Conservation (phyloP, 2,888 invertebrate genomes). For the Romanomermis culicivorax region DNA sequence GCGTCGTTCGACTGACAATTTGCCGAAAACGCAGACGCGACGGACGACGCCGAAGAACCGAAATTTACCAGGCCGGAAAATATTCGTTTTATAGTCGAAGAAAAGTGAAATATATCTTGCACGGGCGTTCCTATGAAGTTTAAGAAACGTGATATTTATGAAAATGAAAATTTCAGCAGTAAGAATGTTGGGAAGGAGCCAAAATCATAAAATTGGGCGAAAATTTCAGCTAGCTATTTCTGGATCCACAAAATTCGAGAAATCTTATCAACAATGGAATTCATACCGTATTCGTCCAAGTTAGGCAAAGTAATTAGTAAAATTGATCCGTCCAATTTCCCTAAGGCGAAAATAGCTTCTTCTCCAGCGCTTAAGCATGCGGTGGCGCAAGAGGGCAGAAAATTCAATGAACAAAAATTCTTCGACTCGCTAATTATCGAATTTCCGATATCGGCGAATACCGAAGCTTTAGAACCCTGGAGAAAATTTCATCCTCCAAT, state of each 20-base stretch:
- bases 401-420: not conserved
- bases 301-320: not conserved
- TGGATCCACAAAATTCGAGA: too few relatives aligned
- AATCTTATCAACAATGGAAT: too few relatives aligned
- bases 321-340: not conserved
- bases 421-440: not conserved
- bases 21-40: too few relatives aligned
- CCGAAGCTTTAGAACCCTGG: too few relatives aligned
- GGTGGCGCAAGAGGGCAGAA: not conserved
- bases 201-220: too few relatives aligned
- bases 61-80: not conserved
- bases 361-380: not conserved
- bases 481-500: too few relatives aligned
- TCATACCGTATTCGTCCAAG: slow-evolving; percentile 2
- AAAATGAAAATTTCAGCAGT: too few relatives aligned
- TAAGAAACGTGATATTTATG: too few relatives aligned
- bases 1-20: too few relatives aligned
- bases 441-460: not conserved
- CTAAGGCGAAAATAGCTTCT: slow-evolving; percentile 1
- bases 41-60: not conserved
- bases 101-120: not conserved
- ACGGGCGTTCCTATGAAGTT: not conserved
- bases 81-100: not conserved
- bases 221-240: too few relatives aligned
- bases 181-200: too few relatives aligned